Base-by-base conservation (phyloP, 2,797 vertebrate species). In the Steatocranus sp. region DNA sequence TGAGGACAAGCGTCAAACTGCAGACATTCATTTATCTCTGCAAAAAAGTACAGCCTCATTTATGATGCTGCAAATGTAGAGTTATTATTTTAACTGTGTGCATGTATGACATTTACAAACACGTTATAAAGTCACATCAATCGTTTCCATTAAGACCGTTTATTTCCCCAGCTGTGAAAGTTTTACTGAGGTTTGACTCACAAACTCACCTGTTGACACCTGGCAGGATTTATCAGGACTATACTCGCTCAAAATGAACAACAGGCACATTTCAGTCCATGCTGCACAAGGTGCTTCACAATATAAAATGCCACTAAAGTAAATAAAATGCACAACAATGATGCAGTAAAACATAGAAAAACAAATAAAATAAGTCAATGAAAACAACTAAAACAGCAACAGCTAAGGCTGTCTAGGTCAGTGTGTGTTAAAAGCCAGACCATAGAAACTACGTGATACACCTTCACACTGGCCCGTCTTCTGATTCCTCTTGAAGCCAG, bases 1-100 rank as follows among this genome's bases (percentile, higher is more conserved):
- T 99, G 98, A 82, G 98, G 97, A 91, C 99, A 99, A 4, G 95
- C 91, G 83, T 98, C 98, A 96, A 99, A 98, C 58, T 97, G 94
- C 85, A 98, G 96, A 90, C 99, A 99, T 91, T 99, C 99, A 90
- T 99, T 98, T 84, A 98, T 93, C 94, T 99, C 98, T 99, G 81
- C 80, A 95, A 96, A 87, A 11, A 27, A 68, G 56, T 78, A 78
- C 70, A 85, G 8, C 85, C 41, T 73, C 7, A 0, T 32, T 70
- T 46, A 61, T 23, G 25, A 61, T 46, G 14, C n/a, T 17, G 4
- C 17, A 4, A 6, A 34, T 34, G 25, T 8, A 7, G 7, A 6
- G 27, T 3, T 12, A 5, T 8, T 50, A 38, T 27, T 48, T 66
- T 54, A 70, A 46, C 14, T 11, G 20, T 17, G 17, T 38, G 32